A percentile compares a stretch with the other conserved stretches of the same genome.
Conservation (phyloP, 2,888 invertebrate species). For the Trimorus sp. region DNA sequence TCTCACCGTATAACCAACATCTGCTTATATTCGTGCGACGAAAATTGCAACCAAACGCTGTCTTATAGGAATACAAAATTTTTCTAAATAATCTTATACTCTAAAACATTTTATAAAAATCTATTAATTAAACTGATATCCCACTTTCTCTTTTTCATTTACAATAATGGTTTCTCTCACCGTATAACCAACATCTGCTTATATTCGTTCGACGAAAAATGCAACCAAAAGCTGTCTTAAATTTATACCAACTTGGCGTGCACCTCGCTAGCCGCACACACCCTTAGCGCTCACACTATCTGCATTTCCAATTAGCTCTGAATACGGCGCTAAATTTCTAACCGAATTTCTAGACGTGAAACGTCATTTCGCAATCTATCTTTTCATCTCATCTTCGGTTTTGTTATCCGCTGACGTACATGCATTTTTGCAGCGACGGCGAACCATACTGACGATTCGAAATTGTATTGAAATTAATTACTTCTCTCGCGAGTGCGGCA, state of each 20-base stretch:
- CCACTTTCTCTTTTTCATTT: neutral
- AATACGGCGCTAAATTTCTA: slow-evolving; percentile 41
- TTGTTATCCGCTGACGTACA: slow-evolving; percentile 29
- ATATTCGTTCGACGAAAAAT: slow-evolving; percentile 26
- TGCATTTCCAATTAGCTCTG: slow-evolving; percentile 46
- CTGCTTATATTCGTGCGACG: slow-evolving; percentile 16
- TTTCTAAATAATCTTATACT: too few relatives aligned
- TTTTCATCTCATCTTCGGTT: slow-evolving; percentile 55
- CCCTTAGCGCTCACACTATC: neutral
- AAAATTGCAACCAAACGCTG: slow-evolving; percentile 26
- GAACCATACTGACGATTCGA: slow-evolving; percentile 52
- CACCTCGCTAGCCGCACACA: neutral
- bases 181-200: slow-evolving; percentile 30
- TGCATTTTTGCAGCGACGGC: slow-evolving; percentile 41
- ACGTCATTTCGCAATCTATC: slow-evolving; percentile 52
- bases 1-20: slow-evolving; percentile 23
- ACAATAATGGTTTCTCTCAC: slow-evolving; percentile 27
- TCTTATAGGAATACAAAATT: too few relatives aligned
- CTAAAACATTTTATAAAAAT: too few relatives aligned
- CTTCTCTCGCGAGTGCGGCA: slow-evolving; percentile 39
- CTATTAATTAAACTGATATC: slow-evolving; percentile 12
- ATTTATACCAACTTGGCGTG: slow-evolving; percentile 13
- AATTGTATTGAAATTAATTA: slow-evolving; percentile 66
- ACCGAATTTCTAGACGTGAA: slow-evolving; percentile 49
- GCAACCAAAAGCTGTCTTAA: slow-evolving; percentile 22